Base-by-base conservation (phyloP, 2,888 invertebrate species). In the Rhingia campestris region DNA sequence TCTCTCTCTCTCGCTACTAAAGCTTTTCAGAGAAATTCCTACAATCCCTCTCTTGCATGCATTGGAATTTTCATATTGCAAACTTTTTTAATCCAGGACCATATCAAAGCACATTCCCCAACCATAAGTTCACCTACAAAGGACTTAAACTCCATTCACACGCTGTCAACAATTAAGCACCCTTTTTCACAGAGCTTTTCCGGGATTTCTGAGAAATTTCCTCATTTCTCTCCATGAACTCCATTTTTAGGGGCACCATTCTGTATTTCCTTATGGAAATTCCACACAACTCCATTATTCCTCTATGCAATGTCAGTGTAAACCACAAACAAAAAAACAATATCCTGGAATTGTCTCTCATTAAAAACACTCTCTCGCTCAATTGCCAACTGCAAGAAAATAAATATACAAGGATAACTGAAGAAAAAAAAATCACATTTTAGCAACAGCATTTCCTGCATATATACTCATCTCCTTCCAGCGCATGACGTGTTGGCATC, bases 161-260 rank as follows among this genome's bases (percentile, higher is more conserved):
- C 39, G 10, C 14, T 35, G 22, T 30, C 47, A 45, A 39, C 33
- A 32, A 47, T 45, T 4, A 41, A 39, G 45, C 61, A 39, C 41
- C 39, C n/a, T 14, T 45, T 12, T 39, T 35, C 22, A 32, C 4
- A 10, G 66, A 74, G 79, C 84, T 84, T 84, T 84, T 80, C 84
- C 84, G 59, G 84, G 84, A 84, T 84, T 80, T 66, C 80, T 69
- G 77, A 73, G 82, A 82, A 77, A 77, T 73, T 73, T 77, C 73
- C 81, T 63, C 56, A 39, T 39, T 30, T 14, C 43, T 35, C 33
- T 67, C 35, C 35, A 14, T 4, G 7, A 61, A 72, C 79, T 73
- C 41, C 41, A 53, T 33, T 53, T 43, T 22, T 45, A 51, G 37
- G 75, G 66, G 75, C 9, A 33, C 49, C 49, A 39, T 54, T 45